Conservation (phyloP, 2,888 invertebrate genomes). For the Archaeoteleia sp. region DNA sequence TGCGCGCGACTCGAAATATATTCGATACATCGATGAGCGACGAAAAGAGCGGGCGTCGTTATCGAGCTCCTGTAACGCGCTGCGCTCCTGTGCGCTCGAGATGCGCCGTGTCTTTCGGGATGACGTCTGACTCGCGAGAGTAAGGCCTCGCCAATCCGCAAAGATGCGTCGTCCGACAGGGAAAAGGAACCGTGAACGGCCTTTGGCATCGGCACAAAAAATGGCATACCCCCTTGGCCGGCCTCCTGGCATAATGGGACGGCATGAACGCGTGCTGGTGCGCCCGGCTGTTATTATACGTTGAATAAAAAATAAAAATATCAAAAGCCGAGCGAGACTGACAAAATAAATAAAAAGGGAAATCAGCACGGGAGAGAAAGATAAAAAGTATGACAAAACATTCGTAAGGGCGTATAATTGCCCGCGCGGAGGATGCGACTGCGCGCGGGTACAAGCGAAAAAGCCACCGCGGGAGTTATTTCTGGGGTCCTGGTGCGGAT, state of each 20-base stretch:
- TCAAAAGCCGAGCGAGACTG: slow-evolving; percentile 18
- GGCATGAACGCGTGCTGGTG: slow-evolving; percentile 71
- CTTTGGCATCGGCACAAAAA: slow-evolving; percentile 67
- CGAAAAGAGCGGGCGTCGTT: slow-evolving; percentile 11
- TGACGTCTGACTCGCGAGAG: slow-evolving; percentile 58
- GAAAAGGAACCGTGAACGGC: slow-evolving; percentile 58
- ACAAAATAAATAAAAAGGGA: slow-evolving; percentile 38
- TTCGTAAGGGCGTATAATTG: background rate
- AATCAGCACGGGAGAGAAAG: slow-evolving; percentile 15
- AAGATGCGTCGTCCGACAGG: slow-evolving; percentile 55
- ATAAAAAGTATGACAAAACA: slow-evolving; percentile 18
- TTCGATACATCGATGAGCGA: slow-evolving; percentile 64
- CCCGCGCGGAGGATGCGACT: slow-evolving; percentile 20
- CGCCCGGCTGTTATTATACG: slow-evolving; percentile 62
- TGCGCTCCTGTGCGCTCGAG: slow-evolving; percentile 70
- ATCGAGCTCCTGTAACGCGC: slow-evolving; percentile 61
- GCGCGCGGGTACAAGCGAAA: slow-evolving; percentile 41
- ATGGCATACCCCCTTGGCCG: slow-evolving; percentile 74
- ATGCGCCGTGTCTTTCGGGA: slow-evolving; percentile 70
- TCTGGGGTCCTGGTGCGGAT: slow-evolving; percentile 67
- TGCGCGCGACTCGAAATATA: slow-evolving; percentile 52
- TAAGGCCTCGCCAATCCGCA: slow-evolving; percentile 43
- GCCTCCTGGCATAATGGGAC: slow-evolving; percentile 74
- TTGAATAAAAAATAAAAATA: slow-evolving; percentile 20
- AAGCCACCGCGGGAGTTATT: slow-evolving; percentile 49